phyloP scores from a whole-genome alignment of 2,888 invertebrate species.

The Synanthedon andrenaeformis region DNA sequence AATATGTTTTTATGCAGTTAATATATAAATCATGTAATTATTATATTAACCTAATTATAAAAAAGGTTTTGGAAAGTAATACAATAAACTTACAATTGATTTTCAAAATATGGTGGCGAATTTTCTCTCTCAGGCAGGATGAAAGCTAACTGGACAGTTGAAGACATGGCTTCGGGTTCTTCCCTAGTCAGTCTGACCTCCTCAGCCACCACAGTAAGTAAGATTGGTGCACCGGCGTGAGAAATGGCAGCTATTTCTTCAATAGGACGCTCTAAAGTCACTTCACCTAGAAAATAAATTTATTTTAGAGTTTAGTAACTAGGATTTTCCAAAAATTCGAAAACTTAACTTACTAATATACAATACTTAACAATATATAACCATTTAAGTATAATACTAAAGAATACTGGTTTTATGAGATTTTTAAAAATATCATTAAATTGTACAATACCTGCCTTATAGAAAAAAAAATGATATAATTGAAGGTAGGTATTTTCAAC shows the following conservation, averaged over 20 bases:
- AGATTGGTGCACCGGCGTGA: constrained; percentile 85
- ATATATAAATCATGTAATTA: too few species aligned
- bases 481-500: too few species aligned
- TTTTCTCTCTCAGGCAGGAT: constrained; percentile 83
- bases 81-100: constrained; percentile 75
- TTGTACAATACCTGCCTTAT: too few species aligned
- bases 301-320: not conserved
- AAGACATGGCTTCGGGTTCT: constrained; percentile 83
- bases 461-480: too few species aligned
- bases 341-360: not conserved
- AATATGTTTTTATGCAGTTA: not conserved
- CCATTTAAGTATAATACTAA: not conserved
- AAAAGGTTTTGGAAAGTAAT: not conserved
- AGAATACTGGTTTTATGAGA: too few species aligned
- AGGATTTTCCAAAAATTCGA: not conserved
- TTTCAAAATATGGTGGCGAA: constrained; percentile 83
- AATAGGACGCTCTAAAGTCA: constrained; percentile 73
- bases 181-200: constrained; percentile 81
- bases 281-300: constrained; percentile 42
- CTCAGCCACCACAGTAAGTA: constrained; percentile 87
- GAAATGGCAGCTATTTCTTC: constrained; percentile 84
- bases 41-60: too few species aligned
- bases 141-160: constrained; percentile 85
- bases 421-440: too few species aligned
- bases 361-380: constrained; percentile 8